Percentiles rank a stretch among this genome's conserved stretches.
These are phyloP conservation scores for Plagiodera versicolora DNA, from an alignment of 2,888 invertebrate species.

Conservation along the genomic window DNA sequence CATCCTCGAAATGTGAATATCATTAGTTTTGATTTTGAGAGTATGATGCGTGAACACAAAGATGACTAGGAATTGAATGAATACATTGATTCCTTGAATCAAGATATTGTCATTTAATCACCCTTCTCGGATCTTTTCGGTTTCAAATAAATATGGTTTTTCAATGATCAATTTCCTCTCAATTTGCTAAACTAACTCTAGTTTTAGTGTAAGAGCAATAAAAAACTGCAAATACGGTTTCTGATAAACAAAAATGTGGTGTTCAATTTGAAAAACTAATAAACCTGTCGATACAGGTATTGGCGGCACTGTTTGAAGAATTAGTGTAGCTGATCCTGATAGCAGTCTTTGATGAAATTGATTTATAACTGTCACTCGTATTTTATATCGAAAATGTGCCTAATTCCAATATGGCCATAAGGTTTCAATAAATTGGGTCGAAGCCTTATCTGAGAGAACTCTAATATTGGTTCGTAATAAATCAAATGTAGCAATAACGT, in stretches of 20 bases:
- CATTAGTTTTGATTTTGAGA: too few relatives aligned
- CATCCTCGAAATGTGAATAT: too few relatives aligned
- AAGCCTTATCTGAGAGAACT: slow-evolving; percentile 7
- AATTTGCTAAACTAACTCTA: too few relatives aligned
- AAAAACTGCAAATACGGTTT: neutral
- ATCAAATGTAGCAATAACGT: slow-evolving; percentile 21
- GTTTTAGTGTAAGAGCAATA: neutral
- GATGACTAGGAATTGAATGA: too few relatives aligned
- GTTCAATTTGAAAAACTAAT: neutral
- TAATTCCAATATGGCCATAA: neutral
- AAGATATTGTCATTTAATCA: too few relatives aligned
- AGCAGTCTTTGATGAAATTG: slow-evolving; percentile 32
- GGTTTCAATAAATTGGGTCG: neutral
- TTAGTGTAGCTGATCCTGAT: slow-evolving; percentile 21
- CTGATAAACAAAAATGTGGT: neutral
- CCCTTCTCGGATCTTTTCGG: too few relatives aligned
- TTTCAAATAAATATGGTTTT: too few relatives aligned
- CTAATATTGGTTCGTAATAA: slow-evolving; percentile 20
- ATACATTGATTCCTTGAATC: too few relatives aligned
- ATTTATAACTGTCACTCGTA: slow-evolving; percentile 25
- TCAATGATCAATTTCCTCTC: too few relatives aligned
- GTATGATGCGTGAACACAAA: too few relatives aligned
- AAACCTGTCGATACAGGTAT: slow-evolving; percentile 9
- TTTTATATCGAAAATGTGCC: neutral
- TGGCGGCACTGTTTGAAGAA: slow-evolving; percentile 21